Base-by-base conservation (phyloP, 1,140 invertebrate genomes). In the Listronotus oregonensis region DNA sequence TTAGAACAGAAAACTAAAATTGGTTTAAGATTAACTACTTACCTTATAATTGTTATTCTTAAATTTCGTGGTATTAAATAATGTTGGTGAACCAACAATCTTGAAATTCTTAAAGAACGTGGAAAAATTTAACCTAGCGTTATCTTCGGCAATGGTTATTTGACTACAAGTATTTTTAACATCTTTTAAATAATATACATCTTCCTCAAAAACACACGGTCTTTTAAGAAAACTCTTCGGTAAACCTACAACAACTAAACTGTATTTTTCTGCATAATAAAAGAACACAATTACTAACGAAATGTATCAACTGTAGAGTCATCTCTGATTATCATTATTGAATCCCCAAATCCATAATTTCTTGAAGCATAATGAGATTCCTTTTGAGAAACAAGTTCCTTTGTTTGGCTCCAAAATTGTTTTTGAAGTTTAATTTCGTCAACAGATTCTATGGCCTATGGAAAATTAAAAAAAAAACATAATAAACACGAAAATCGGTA, bases 81-180 rank as follows among this genome's bases (percentile, higher is more conserved):
- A 59, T n/a, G 54, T 39, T 15, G 66, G 56, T 18, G 44, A 60
- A 18, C 31, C 31, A 43, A 74, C 60, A 14, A 74, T 46, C 40
- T 64, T 61, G 31, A 71, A 43, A 54, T 71, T 60, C 34, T 56
- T 47, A 55, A 60, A 70, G 64, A 75, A 83, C 46, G 65, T 71
- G 32, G 57, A 52, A 6, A 73, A 62, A 62, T 80, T 80, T 14
- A 83, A 51, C 68, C 72, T 15, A 52, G 79, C 18, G 64, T 83
- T 82, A 14, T 71, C 58, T 31, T 78, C 78, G 44, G 50, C 68
- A 58, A 81, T 68, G 37, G 78, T 52, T 44, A 60, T 75, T 66
- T 83, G 81, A 40, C 78, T 74, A 66, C 84, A 85, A 6, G 71
- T 69, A 61, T 69, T 71, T 65, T 80, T 77, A 66, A 77, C 78